Conservation (phyloP, 2,888 invertebrate genomes). For the Dolichopus griseipennis region DNA sequence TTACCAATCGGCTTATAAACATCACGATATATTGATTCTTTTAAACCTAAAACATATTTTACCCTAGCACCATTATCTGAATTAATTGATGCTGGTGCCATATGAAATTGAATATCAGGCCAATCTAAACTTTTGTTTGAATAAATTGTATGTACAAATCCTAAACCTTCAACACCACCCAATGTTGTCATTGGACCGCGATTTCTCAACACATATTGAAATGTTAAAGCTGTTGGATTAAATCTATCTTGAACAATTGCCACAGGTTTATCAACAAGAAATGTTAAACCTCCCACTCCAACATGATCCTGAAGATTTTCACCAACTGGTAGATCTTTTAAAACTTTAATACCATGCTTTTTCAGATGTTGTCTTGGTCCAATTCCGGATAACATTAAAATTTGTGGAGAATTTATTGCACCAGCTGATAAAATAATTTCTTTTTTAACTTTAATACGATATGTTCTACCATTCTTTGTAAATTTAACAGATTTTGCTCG, state of each 20-base stretch:
- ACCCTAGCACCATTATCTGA: constrained; percentile 70
- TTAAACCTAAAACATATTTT: constrained; percentile 67
- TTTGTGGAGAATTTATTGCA: constrained; percentile 82
- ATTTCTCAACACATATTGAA: constrained; percentile 69
- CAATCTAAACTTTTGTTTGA: constrained; percentile 68
- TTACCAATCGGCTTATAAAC: constrained; percentile 74
- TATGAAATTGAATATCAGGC: constrained; percentile 87
- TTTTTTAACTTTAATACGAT: constrained; percentile 62
- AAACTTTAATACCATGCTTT: constrained; percentile 60
- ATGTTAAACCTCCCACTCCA: constrained; percentile 62
- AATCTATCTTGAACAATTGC: constrained; percentile 71
- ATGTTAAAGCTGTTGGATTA: constrained; percentile 67
- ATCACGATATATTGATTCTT: constrained; percentile 68
- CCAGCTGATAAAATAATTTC: constrained; percentile 85
- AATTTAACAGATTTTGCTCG: constrained; percentile 75
- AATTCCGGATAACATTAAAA: constrained; percentile 84
- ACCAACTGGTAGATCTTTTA: constrained; percentile 68
- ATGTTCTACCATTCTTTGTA: constrained; percentile 59
- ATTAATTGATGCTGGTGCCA: constrained; percentile 81
- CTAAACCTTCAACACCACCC: constrained; percentile 80
- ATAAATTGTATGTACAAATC: constrained; percentile 76
- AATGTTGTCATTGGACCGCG: constrained; percentile 79
- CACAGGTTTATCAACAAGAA: constrained; percentile 69
- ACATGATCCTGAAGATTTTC: constrained; percentile 83
- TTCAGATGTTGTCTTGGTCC: constrained; percentile 63